Evolutionary conservation across 2,113 vertebrate species (phyloP).

Genomic region (Tachysurus vachellii): DNA sequence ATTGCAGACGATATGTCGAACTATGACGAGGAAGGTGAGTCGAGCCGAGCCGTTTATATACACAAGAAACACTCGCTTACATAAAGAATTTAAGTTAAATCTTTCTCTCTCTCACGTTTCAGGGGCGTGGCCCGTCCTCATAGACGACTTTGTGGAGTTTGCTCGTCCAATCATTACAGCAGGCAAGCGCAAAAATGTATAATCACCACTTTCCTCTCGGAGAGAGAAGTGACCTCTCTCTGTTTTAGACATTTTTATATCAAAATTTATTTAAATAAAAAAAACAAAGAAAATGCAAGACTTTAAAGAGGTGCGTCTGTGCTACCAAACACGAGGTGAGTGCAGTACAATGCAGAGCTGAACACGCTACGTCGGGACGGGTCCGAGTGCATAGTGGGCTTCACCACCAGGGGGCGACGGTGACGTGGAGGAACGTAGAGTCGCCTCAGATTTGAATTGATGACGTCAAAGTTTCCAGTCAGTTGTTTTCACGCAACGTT

Average conservation of each 20-base stretch:
- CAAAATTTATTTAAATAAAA: slow-evolving; percentile 54
- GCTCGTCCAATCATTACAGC: slow-evolving; percentile 88
- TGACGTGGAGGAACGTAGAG: background rate
- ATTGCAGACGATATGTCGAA: slow-evolving; percentile 96
- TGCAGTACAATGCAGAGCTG: background rate
- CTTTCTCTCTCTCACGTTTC: slow-evolving; percentile 19
- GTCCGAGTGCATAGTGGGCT: background rate
- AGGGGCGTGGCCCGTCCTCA: slow-evolving; percentile 95
- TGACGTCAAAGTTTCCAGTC: background rate
- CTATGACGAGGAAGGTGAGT: slow-evolving; percentile 93
- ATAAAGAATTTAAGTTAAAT: background rate
- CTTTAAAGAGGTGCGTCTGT: slow-evolving; percentile 66
- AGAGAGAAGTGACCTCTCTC: slow-evolving; percentile 54
- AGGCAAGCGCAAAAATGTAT: slow-evolving; percentile 79
- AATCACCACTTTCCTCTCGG: slow-evolving; percentile 60
- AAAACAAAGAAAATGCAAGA: slow-evolving; percentile 59
- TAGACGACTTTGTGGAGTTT: slow-evolving; percentile 94
- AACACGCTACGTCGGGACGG: background rate
- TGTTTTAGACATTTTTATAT: slow-evolving; percentile 66
- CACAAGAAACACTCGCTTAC: background rate
- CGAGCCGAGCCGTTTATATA: background rate
- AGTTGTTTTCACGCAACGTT: background rate
- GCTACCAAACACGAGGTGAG: slow-evolving; percentile 42
- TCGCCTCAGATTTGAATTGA: background rate
- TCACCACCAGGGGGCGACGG: slow-evolving; percentile 32